Base-by-base conservation (phyloP, 2,888 invertebrate genomes). In the Leptopilina drosophilae region DNA sequence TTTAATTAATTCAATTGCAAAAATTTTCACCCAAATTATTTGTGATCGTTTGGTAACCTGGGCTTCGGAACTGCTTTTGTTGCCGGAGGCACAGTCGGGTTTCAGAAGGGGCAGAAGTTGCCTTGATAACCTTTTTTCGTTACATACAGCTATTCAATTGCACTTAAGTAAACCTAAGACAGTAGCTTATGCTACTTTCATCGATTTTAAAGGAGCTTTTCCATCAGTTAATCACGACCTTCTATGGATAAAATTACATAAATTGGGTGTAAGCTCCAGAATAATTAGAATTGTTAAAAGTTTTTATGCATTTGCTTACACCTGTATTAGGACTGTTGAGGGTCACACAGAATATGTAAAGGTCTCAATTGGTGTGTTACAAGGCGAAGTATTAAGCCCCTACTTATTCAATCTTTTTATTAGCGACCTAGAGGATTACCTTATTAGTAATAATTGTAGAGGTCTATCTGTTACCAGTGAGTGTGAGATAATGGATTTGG, bases 221-320 rank as follows among this genome's bases (percentile, higher is more conserved):
- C 59, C 59, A n/a, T 59, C 59, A n/a, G 59, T 59, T 15, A 59
- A 59, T 59, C 59, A 59, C n/a, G 15, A 59, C 59, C 59, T 59
- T 59, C n/a, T 59, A 59, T 59, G 59, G 59, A 59, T 59, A 5
- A 59, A 59, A 59, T 15, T 59, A 59, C 59, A 59, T 59, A 59
- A n/a, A 5, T n/a, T 59, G 7, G 59, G 59, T 4, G 1, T 59
- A 59, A 59, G 59, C n/a, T 59, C 59, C 5, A 59, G 7, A 59
- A 4, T n/a, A 6, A 59, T 59, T 7, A 59, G 59, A n/a, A 14
- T 59, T n/a, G 15, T 59, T n/a, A 15, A 59, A n/a, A 59, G 59
- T n/a, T 59, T 14, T n/a, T 59, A 59, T 59, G n/a, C 14, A 7
- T n/a, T n/a, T 59, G 59, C n/a, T n/a, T 59, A 59, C 7, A n/a